Evolutionary conservation across 2,888 invertebrate genomes (phyloP), one percentile per base, ranked within the genome.

Genomic region (Chymomyza amoena): DNA sequence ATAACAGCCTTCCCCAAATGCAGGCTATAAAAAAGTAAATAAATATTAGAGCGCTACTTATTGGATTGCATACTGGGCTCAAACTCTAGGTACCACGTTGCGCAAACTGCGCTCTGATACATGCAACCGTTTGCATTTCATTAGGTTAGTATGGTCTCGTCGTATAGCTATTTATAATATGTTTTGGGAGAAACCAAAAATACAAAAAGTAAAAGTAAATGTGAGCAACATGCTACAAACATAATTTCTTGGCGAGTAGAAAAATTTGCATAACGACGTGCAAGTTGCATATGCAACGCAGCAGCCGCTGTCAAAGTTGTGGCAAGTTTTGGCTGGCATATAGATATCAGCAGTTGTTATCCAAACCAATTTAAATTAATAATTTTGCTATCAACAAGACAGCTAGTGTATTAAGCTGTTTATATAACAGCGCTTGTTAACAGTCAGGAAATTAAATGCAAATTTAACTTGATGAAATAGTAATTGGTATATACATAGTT

Each of bases 171-270:
- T 45, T 45, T 45, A 45, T 45, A 45, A 45, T 45, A 45, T 45
- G 13, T 45, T 13, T 45, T 4, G 70, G 20, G 68, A 45, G 61
- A 60, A 61, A 16, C 72, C 52, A 10, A 61, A 20, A 57, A 18
- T 20, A 20, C 54, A 32, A 56, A 70, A 62, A 57, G 73, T 64
- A 78, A 81, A 81, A 81, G 81, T 81, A 81, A 87, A 87, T 87
- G 81, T 87, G 79, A 79, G 72, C 80, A 66, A 76, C 86, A 81
- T 85, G 81, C 81, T 64, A 76, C 66, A 54, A 39, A 51, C 64
- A 68, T 50, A 60, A 50, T 61, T 65, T 28, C 56, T 45, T 13
- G 13, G 4, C 13, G 39, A 45, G 65, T 6, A 52, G 10, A 61
- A 57, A 56, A 68, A 70, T 81, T 81, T 81, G 86, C 81, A 81